phyloP scores from a whole-genome alignment of 1,140 invertebrate genomes.

The Lepidurus apus region DNA sequence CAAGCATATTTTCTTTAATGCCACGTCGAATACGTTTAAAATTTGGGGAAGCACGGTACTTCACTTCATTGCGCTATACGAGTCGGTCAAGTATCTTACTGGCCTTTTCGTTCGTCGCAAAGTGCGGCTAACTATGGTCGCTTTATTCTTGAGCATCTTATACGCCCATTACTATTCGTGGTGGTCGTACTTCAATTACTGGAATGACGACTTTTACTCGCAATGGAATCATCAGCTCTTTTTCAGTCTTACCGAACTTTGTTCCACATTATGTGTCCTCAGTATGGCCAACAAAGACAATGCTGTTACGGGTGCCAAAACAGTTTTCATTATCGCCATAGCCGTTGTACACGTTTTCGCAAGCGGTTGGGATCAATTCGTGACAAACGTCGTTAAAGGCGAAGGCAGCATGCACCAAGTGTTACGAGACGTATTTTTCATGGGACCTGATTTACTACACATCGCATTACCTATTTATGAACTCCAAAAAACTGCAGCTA shows the following conservation, averaged over 20 bases:
- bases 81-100: slow-evolving; percentile 60
- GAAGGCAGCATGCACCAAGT: slow-evolving; percentile 65
- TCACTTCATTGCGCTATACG: slow-evolving; percentile 62
- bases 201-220: slow-evolving; percentile 61
- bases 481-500: slow-evolving; percentile 37
- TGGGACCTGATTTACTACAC: slow-evolving; percentile 67
- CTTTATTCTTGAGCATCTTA: slow-evolving; percentile 61
- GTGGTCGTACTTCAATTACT: slow-evolving; percentile 79
- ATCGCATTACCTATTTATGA: slow-evolving; percentile 55
- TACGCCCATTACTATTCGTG: slow-evolving; percentile 79
- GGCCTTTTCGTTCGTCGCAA: slow-evolving; percentile 51
- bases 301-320: slow-evolving; percentile 55
- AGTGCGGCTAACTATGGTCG: slow-evolving; percentile 61
- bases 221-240: slow-evolving; percentile 58
- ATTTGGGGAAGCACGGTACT: slow-evolving; percentile 67
- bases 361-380: slow-evolving; percentile 69
- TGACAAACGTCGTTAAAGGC: slow-evolving; percentile 62
- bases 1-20: slow-evolving; percentile 80
- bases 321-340: slow-evolving; percentile 59
- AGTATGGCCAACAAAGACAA: slow-evolving; percentile 55
- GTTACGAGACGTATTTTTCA: slow-evolving; percentile 63
- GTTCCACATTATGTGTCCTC: slow-evolving; percentile 58
- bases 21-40: slow-evolving; percentile 64
- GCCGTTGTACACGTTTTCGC: slow-evolving; percentile 64
- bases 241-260: slow-evolving; percentile 61